Conservation (phyloP, 2,113 vertebrate genomes). For the Bostrychus sinensis region DNA sequence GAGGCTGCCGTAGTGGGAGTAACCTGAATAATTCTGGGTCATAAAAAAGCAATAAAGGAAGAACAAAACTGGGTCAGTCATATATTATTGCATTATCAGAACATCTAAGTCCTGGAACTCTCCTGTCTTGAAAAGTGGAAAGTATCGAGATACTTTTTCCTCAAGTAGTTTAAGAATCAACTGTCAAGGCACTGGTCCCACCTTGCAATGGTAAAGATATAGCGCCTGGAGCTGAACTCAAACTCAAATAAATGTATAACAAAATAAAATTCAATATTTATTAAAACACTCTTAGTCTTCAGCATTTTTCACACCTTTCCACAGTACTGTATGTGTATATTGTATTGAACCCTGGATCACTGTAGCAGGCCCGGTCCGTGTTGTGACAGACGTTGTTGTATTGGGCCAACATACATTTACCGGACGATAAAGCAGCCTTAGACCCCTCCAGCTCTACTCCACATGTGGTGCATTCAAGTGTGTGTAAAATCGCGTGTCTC, state of each 20-base stretch:
- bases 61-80: not conserved
- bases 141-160: too few relatives aligned
- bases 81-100: not conserved
- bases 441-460: conserved; percentile 49
- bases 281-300: too few relatives aligned
- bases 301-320: too few relatives aligned
- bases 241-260: too few relatives aligned
- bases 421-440: conserved; percentile 50
- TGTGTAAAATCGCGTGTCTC: conserved; percentile 65
- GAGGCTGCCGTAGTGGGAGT: conserved; percentile 2
- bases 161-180: too few relatives aligned
- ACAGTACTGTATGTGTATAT: too few relatives aligned
- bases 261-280: too few relatives aligned
- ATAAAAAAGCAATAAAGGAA: not conserved
- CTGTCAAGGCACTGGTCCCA: too few relatives aligned
- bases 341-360: conserved; percentile 1
- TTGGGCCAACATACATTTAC: conserved; percentile 71
- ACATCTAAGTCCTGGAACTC: not conserved
- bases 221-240: too few relatives aligned
- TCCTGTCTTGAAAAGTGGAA: too few relatives aligned
- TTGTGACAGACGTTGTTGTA: conserved; percentile 57
- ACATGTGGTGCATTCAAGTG: conserved; percentile 62
- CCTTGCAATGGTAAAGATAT: too few relatives aligned
- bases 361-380: conserved; percentile 14
- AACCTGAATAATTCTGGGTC: not conserved